phyloP scores from a whole-genome alignment of 2,113 vertebrate species.

The Myanophis thanlyinensis region DNA sequence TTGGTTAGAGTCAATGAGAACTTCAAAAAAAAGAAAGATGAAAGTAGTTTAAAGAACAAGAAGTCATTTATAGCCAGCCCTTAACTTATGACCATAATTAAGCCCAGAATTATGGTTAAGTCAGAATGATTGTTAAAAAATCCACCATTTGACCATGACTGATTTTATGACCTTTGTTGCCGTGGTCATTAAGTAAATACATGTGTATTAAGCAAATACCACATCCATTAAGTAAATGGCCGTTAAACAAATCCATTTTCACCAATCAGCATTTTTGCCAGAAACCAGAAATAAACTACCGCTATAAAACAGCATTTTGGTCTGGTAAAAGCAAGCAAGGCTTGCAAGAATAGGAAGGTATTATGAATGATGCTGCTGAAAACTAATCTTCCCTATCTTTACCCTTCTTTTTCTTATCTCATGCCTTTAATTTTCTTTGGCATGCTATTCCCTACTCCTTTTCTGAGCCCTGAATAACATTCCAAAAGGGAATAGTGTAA shows the following conservation, averaged over 20 bases:
- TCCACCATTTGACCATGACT: not conserved
- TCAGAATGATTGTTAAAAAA: not conserved
- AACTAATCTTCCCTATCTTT: not conserved
- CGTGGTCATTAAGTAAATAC: not conserved
- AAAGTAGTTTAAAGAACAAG: not conserved
- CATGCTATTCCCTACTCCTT: not conserved
- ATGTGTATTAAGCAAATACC: not conserved
- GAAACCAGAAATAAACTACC: not conserved
- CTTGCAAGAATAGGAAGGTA: not conserved
- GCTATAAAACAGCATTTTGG: not conserved
- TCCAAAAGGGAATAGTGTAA: not conserved
- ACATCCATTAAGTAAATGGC: not conserved
- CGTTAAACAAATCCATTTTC: not conserved
- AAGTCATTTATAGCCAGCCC: not conserved
- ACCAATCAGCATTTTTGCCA: not conserved
- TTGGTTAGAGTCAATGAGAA: not conserved
- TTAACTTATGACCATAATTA: not conserved
- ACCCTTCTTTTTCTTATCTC: not conserved
- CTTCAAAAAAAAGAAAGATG: not conserved
- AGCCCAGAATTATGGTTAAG: not conserved
- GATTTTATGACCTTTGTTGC: not conserved
- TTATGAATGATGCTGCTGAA: not conserved
- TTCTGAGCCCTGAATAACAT: not conserved
- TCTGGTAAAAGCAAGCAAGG: not conserved
- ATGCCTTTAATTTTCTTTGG: not conserved